Base-by-base conservation (phyloP, 2,888 invertebrate genomes). In the Agrotis segetum region DNA sequence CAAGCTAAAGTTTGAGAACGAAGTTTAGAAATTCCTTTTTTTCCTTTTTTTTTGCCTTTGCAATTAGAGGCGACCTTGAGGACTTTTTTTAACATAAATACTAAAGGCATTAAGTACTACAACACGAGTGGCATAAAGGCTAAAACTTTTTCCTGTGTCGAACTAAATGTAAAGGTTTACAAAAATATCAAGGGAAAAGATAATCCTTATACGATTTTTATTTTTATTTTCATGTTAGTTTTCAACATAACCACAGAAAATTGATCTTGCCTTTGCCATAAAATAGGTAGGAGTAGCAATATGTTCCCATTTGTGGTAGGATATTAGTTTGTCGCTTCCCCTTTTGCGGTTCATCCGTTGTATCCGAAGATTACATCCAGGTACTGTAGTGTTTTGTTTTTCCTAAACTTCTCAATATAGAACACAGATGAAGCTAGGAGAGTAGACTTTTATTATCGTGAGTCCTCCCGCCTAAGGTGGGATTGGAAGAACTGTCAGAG, bases 251-350 rank as follows among this genome's bases (percentile, higher is more conserved):
- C 2, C 17, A 61, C 13, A 21, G 4, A 14, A 55, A 47, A 46
- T 34, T 59, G 21, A 9, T 46, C 52, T 19, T 46, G 50, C 34
- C 40, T 63, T 29, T 66, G 58, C 21, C 21, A 4, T 76, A 16
- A 21, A 24, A 58, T 13, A 55, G n/a, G n/a, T 29, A 55, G 4
- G 17, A 49, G 19, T 14, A 52, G 24, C 52, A 58, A 70, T 50
- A 53, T 34, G 46, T 66, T 78, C 68, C 61, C 53, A 59, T 80
- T 80, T 68, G 29, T 46, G 21, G 64, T 55, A 62, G 83, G 81
- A 81, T 69, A 83, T 83, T 71, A 83, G 53, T 67, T 64, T 62
- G 53, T 55, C 14, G 34, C 40, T 46, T 67, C 56, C 62, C 34
- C 19, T 63, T 4, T 60, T 50, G 34, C 29, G 24, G 47, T 67